A percentile compares a stretch with the other conserved stretches of the same genome.
phyloP scores from a whole-genome alignment of 1,140 invertebrate genomes.

The Potamilus streckersoni region DNA sequence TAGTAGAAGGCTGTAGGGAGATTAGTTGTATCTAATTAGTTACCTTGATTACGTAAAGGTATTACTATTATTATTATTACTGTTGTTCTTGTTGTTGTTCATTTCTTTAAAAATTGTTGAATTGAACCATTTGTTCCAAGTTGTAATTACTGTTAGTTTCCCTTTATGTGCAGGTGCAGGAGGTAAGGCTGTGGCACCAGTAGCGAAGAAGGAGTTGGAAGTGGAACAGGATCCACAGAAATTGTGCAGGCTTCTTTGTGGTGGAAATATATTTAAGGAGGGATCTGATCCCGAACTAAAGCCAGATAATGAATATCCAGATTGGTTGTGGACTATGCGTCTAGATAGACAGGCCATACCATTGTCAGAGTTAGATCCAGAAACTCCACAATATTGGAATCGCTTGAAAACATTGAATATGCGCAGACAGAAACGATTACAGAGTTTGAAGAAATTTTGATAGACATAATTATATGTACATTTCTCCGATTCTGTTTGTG shows the following conservation, averaged over 20 bases:
- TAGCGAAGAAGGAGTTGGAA: slow-evolving; percentile 38
- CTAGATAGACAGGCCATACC: slow-evolving; percentile 72
- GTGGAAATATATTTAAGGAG: slow-evolving; percentile 82
- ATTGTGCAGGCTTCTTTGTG: slow-evolving; percentile 85
- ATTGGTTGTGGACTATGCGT: slow-evolving; percentile 88
- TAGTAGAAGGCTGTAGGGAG: too few species aligned
- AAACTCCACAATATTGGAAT: slow-evolving; percentile 85
- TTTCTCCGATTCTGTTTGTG: too few species aligned
- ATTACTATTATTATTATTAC: too few species aligned
- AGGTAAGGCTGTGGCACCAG: slow-evolving; percentile 19
- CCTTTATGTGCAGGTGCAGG: slow-evolving; percentile 4
- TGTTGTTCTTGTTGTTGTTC: too few species aligned
- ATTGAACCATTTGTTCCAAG: too few species aligned
- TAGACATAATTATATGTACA: not conserved
- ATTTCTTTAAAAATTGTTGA: too few species aligned
- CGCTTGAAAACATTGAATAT: slow-evolving; percentile 38
- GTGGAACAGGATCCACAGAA: slow-evolving; percentile 89
- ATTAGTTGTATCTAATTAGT: too few species aligned
- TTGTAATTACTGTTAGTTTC: too few species aligned
- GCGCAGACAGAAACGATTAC: slow-evolving; percentile 24
- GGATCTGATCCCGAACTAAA: slow-evolving; percentile 86
- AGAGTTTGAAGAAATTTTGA: slow-evolving; percentile 16
- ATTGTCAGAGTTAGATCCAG: slow-evolving; percentile 82
- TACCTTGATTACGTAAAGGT: too few species aligned
- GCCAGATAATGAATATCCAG: slow-evolving; percentile 89